Evolutionary conservation across 1,140 invertebrate genomes (phyloP).

Genomic region (Zeugodacus cucurbitae): DNA sequence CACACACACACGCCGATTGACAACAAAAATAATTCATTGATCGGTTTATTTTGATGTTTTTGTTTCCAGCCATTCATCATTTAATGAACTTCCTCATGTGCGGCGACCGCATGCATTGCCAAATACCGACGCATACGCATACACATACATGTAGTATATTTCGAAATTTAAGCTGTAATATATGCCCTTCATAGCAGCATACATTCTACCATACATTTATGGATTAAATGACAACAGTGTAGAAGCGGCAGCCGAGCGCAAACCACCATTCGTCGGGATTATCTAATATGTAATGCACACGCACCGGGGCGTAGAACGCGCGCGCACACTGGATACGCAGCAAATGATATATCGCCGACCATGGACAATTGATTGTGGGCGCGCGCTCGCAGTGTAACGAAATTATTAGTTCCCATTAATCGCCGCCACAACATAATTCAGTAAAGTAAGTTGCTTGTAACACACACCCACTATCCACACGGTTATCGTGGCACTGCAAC

Average conservation of each 20-base stretch:
- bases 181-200: too few relatives aligned
- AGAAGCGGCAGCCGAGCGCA: not conserved
- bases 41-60: slow-evolving; percentile 5
- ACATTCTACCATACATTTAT: not conserved
- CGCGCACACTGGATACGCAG: not conserved
- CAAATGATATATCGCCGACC: not conserved
- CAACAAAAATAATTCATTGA: not conserved
- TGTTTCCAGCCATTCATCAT: not conserved
- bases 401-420: slow-evolving; percentile 33
- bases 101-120: not conserved
- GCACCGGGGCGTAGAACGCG: not conserved
- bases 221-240: not conserved
- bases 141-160: not conserved
- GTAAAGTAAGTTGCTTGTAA: not conserved
- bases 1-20: not conserved
- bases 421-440: not conserved
- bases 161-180: too few relatives aligned
- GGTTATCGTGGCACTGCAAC: not conserved
- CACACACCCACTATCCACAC: not conserved
- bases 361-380: slow-evolving; percentile 19
- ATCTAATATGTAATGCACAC: not conserved
- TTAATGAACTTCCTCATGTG: not conserved
- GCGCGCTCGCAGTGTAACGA: not conserved
- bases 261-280: slow-evolving; percentile 15
- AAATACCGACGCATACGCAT: not conserved